Conservation (phyloP, 2,113 vertebrate species). For the Sporophila hypoxantha region DNA sequence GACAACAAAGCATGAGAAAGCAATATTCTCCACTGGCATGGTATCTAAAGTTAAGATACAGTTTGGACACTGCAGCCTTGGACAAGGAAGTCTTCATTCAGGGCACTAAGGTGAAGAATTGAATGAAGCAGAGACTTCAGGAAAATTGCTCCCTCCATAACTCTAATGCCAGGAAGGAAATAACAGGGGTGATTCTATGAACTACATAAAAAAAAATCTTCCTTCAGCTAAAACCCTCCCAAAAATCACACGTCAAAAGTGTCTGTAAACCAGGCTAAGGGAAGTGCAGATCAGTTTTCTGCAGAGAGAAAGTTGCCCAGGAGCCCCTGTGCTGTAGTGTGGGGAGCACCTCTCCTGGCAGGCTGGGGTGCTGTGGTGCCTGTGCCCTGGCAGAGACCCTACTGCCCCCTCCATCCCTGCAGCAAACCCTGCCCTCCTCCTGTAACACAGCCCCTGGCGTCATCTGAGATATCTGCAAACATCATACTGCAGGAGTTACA, state of each 20-base stretch:
- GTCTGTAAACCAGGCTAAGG: background rate
- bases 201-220: background rate
- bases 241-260: background rate
- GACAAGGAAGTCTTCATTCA: background rate
- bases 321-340: background rate
- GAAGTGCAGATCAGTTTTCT: too few species aligned
- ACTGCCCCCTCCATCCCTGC: background rate
- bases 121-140: background rate
- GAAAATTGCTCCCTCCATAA: background rate
- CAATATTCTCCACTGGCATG: background rate
- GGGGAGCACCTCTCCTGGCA: background rate
- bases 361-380: background rate
- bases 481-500: background rate
- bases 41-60: background rate
- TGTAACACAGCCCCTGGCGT: rapidly evolving
- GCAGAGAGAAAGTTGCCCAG: background rate
- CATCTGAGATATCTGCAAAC: background rate
- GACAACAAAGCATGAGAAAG: background rate
- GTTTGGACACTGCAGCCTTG: background rate
- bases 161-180: background rate
- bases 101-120: background rate
- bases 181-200: background rate
- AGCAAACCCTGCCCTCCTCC: background rate
- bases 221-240: background rate
- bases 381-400: background rate